These are phyloP conservation scores for Prosopocoilus inquinatus DNA, from an alignment of 2,888 invertebrate genomes.

Conservation along the genomic window DNA sequence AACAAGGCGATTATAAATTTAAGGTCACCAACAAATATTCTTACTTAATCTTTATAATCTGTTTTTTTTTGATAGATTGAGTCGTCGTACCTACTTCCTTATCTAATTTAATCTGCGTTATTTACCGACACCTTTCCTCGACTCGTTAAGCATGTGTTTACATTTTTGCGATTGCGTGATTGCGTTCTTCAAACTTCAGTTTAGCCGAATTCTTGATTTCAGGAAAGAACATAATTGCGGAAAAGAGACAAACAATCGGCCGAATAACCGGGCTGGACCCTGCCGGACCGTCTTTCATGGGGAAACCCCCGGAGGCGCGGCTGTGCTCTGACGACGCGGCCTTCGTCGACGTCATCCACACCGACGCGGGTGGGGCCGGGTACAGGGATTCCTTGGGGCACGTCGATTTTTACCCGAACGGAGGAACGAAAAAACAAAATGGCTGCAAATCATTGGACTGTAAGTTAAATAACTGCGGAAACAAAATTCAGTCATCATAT, in stretches of 20 bases:
- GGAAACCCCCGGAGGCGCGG: constrained; percentile 44
- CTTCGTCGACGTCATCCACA: constrained; percentile 71
- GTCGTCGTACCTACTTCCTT: too few species aligned
- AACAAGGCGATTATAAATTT: too few species aligned
- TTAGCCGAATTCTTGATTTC: background rate
- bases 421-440: constrained; percentile 62
- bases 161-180: too few species aligned
- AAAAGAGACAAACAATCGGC: constrained; percentile 13
- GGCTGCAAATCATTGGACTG: constrained; percentile 52
- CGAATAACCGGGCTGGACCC: constrained; percentile 54
- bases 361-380: constrained; percentile 63
- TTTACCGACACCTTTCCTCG: too few species aligned
- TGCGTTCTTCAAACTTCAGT: too few species aligned
- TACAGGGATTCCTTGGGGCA: constrained; percentile 61
- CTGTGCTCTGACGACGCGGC: constrained; percentile 64
- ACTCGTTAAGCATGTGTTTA: too few species aligned
- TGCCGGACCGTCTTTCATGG: constrained; percentile 60
- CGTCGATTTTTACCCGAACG: constrained; percentile 71
- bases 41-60: too few species aligned
- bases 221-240: constrained; percentile 14
- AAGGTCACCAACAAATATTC: too few species aligned
- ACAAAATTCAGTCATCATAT: too few species aligned
- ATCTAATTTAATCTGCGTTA: too few species aligned
- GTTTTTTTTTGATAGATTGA: too few species aligned
- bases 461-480: background rate